Base-by-base conservation (phyloP, 2,888 invertebrate genomes). In the Cheilosia soror region DNA sequence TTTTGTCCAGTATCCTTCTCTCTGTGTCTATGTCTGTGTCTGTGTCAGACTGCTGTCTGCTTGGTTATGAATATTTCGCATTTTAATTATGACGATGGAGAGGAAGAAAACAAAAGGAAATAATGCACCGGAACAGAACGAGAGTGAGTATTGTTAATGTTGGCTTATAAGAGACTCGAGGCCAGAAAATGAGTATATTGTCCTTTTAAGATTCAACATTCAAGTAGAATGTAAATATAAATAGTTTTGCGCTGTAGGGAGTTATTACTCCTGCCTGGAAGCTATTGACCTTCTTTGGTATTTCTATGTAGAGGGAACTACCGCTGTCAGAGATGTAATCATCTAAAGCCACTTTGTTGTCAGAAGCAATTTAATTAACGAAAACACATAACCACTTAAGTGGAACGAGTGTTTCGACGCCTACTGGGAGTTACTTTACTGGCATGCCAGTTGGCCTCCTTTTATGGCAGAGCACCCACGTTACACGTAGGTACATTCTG, bases 31-130 rank as follows among this genome's bases (percentile, higher is more conserved):
- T 7, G 11, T 11, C 9, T 37, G 37, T 37, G 37, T 57, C 7
- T 53, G 31, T 53, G 49, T 42, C 29, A 60, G 65, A 51, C 40
- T 62, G 11, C 40, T 33, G 65, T 69, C 80, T 72, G 66, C 60
- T 60, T 9, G 31, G 49, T 58, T 72, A 58, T 85, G 85, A 81
- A 85, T 77, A 63, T 77, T 85, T 81, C 60, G 60, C 81, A 81
- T 85, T 85, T 85, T 81, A 85, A 85, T 85, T 81, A 81, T 68
- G 47, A 62, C 66, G 71, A 72, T 68, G 65, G 55, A 71, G 65
- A 58, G 13, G n/a, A 37, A 27, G 33, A 20, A 20, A 13, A 29
- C 73, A 73, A 58, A 65, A 51, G 7, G 29, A 40, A 29, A 40
- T 66, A 77, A 66, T 69, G 42, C 33, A 40, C 58, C 37, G 42